Conservation (phyloP, 2,888 invertebrate species). For the Notocelia uddmanniana region DNA sequence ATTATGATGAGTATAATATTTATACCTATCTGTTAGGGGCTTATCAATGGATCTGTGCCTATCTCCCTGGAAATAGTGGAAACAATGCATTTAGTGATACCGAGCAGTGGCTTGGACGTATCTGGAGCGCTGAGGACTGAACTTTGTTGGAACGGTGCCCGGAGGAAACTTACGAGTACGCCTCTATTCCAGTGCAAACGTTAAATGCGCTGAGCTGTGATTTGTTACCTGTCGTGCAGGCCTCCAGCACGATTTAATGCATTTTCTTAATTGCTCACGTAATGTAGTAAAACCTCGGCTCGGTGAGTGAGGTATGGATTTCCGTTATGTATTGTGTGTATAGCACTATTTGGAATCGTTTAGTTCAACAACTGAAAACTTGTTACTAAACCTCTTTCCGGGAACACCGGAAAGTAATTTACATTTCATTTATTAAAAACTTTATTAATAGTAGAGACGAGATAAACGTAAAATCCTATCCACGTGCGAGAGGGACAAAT, state of each 20-base stretch:
- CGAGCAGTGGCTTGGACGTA: slow-evolving; percentile 46
- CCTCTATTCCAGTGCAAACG: slow-evolving; percentile 15
- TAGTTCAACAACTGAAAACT: no score
- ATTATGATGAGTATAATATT: no score
- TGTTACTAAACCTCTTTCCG: no score
- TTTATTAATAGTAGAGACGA: no score
- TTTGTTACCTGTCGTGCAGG: not conserved
- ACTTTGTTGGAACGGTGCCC: slow-evolving; percentile 62
- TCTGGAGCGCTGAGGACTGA: slow-evolving; percentile 48
- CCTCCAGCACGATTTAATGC: not conserved
- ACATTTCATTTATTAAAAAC: no score
- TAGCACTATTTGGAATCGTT: not conserved
- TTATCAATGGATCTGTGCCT: slow-evolving; percentile 18
- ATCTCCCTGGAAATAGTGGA: slow-evolving; percentile 26
- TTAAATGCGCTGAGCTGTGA: slow-evolving; percentile 28
- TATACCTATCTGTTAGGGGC: not conserved
- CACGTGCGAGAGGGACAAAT: no score
- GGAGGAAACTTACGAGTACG: slow-evolving; percentile 30
- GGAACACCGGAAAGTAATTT: no score
- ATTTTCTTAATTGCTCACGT: slow-evolving; percentile 4
- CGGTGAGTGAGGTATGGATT: not conserved
- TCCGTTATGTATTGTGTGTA: not conserved
- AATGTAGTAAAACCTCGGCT: not conserved
- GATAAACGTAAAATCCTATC: no score
- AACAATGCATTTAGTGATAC: slow-evolving; percentile 36